phyloP scores from a whole-genome alignment of 2,888 invertebrate species.

The Lissocephala sabroskyi region DNA sequence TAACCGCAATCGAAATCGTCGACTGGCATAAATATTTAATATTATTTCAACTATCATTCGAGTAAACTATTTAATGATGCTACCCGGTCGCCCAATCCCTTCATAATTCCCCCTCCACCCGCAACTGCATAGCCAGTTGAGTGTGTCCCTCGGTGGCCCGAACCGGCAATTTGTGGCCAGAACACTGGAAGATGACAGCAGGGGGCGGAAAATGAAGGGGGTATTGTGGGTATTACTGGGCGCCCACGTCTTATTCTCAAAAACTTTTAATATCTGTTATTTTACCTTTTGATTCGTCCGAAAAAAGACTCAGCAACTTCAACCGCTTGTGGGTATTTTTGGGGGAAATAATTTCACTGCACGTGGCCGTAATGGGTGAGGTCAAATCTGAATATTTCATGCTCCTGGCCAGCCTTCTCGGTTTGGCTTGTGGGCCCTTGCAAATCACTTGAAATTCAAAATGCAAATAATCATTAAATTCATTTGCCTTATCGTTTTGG shows the following conservation, averaged over 20 bases:
- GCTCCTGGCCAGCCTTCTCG: background rate
- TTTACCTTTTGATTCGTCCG: too few relatives aligned
- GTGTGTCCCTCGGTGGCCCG: conserved; percentile 57
- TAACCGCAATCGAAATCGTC: conserved; percentile 3
- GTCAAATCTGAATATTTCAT: conserved; percentile 20
- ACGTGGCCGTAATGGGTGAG: too few relatives aligned
- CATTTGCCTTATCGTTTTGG: too few relatives aligned
- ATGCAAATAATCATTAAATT: conserved; percentile 53
- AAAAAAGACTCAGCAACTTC: too few relatives aligned
- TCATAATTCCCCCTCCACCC: background rate
- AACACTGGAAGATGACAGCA: too few relatives aligned
- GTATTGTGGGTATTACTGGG: too few relatives aligned
- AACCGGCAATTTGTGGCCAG: conserved; percentile 61
- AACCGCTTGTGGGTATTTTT: too few relatives aligned
- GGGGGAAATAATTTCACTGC: too few relatives aligned
- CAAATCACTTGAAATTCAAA: conserved; percentile 23
- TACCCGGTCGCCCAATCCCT: too few relatives aligned
- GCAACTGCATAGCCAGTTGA: conserved; percentile 51
- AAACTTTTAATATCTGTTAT: conserved; percentile 54
- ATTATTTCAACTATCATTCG: conserved; percentile 23
- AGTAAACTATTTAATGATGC: conserved; percentile 23
- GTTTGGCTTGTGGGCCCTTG: background rate
- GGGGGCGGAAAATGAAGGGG: too few relatives aligned
- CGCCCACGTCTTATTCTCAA: too few relatives aligned
- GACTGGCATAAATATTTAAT: conserved; percentile 35